phyloP scores from a whole-genome alignment of 2,797 vertebrate genomes.

The Danio aesculapii region DNA sequence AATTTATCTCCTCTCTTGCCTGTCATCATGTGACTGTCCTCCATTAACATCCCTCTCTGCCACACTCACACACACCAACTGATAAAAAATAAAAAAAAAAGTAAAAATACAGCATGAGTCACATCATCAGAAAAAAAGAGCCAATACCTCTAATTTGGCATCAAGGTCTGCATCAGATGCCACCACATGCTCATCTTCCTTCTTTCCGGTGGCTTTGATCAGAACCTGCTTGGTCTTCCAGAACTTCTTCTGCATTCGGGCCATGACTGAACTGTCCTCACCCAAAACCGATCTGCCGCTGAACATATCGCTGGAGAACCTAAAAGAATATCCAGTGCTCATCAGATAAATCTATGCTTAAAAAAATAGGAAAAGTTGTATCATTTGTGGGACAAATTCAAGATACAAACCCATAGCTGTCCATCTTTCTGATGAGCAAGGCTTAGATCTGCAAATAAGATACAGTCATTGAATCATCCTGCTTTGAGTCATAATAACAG shows the following conservation, averaged over 20 bases:
- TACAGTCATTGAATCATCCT: background rate
- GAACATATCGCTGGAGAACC: slow-evolving; percentile 80
- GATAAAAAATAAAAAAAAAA: background rate
- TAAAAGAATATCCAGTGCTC: slow-evolving; percentile 48
- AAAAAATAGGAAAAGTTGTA: background rate
- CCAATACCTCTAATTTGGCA: slow-evolving; percentile 82
- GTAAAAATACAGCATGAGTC: slow-evolving; percentile 14
- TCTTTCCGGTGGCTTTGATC: slow-evolving; percentile 89
- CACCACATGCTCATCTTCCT: slow-evolving; percentile 86
- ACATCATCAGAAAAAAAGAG: background rate
- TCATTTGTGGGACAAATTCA: background rate
- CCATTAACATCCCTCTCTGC: background rate
- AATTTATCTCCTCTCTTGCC: slow-evolving; percentile 10
- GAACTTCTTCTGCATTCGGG: slow-evolving; percentile 89
- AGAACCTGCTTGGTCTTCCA: slow-evolving; percentile 89
- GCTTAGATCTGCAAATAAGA: slow-evolving; percentile 49
- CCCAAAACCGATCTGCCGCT: slow-evolving; percentile 72
- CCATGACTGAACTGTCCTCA: slow-evolving; percentile 82
- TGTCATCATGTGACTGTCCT: background rate
- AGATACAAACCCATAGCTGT: slow-evolving; percentile 62
- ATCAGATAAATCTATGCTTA: background rate
- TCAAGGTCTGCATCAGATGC: slow-evolving; percentile 86
- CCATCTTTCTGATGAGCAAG: slow-evolving; percentile 52
- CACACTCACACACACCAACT: background rate
- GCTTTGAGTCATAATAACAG: background rate